These are phyloP conservation scores for Tyria jacobaeae DNA, from an alignment of 2,888 invertebrate species.

Conservation along the genomic window DNA sequence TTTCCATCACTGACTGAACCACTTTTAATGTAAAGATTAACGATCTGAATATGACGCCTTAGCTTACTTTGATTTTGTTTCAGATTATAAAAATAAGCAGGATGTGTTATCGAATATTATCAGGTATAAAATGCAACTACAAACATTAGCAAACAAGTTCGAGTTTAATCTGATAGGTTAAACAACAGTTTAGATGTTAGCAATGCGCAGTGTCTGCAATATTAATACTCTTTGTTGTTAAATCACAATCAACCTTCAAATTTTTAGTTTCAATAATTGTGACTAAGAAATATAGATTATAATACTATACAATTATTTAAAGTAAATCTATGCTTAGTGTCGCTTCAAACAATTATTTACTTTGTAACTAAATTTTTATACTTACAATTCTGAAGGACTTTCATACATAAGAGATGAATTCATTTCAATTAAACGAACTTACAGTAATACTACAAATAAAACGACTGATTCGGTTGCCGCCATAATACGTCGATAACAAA, in stretches of 20 bases:
- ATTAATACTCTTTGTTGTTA: neutral
- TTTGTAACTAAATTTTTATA: conserved; percentile 35
- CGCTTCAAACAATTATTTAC: conserved; percentile 16
- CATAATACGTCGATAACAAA: conserved; percentile 66
- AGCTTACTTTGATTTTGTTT: too few relatives aligned
- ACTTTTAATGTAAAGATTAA: neutral
- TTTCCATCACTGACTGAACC: neutral
- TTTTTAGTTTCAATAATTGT: neutral
- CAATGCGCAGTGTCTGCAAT: too few relatives aligned
- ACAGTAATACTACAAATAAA: conserved; percentile 66
- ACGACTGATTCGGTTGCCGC: conserved; percentile 61
- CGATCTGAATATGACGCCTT: neutral
- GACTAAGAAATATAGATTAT: neutral
- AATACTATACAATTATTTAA: neutral
- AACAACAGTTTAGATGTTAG: too few relatives aligned
- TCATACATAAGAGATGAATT: conserved; percentile 54
- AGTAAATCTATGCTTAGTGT: neutral
- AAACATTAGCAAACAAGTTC: too few relatives aligned
- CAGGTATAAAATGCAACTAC: too few relatives aligned
- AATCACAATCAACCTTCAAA: neutral
- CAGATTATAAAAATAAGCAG: too few relatives aligned
- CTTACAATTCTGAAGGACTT: conserved; percentile 46
- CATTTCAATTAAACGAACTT: conserved; percentile 64
- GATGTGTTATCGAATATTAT: too few relatives aligned
- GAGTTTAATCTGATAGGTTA: too few relatives aligned